These are phyloP conservation scores for Etheostoma cragini DNA, from an alignment of 2,113 vertebrate species.

Conservation along the genomic window DNA sequence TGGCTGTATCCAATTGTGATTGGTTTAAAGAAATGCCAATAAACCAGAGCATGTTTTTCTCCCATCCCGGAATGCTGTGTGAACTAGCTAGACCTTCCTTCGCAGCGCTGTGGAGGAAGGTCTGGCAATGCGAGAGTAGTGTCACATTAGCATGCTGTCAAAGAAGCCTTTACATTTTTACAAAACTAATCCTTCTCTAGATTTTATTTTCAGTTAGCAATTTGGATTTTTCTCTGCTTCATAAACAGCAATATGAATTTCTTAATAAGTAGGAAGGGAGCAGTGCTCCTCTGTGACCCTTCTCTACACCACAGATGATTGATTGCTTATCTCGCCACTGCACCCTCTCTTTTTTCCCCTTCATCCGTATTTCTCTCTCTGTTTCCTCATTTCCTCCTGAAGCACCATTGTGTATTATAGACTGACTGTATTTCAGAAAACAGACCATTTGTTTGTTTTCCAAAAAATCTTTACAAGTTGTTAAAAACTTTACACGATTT, in stretches of 20 bases:
- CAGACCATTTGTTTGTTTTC: constrained; percentile 26
- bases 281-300: constrained; percentile 45
- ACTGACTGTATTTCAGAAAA: constrained; percentile 4
- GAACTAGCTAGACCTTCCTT: too few species aligned
- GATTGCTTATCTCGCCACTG: constrained; percentile 59
- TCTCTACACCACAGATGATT: constrained; percentile 57
- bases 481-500: background rate
- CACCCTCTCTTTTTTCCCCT: background rate
- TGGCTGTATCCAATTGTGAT: too few species aligned
- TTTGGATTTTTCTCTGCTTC: constrained; percentile 43
- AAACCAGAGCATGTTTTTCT: too few species aligned
- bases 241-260: constrained; percentile 57
- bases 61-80: too few species aligned
- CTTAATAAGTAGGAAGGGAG: constrained; percentile 53
- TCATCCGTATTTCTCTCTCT: constrained; percentile 43
- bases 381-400: constrained; percentile 43
- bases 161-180: background rate
- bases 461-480: background rate
- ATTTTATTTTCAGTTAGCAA: constrained; percentile 19
- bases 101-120: too few species aligned
- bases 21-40: too few species aligned
- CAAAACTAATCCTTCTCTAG: background rate
- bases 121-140: too few species aligned
- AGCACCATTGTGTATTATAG: constrained; percentile 37
- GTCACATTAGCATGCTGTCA: background rate